These are phyloP conservation scores for Takifugu flavidus DNA, from an alignment of 2,113 vertebrate genomes.

Conservation along the genomic window DNA sequence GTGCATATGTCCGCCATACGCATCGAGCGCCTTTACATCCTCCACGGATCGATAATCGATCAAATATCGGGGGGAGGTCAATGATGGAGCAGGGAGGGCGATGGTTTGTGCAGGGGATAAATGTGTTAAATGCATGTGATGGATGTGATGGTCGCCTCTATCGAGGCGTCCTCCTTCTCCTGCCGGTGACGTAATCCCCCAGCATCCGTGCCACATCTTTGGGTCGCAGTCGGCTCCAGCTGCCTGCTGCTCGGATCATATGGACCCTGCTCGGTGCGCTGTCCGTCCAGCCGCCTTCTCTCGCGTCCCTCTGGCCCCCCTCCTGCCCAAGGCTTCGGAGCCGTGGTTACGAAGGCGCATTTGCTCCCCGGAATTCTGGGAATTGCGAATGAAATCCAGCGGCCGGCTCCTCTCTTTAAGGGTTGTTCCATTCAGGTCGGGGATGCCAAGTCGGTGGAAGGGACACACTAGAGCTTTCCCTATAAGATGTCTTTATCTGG, in stretches of 20 bases:
- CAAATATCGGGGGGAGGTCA: background rate
- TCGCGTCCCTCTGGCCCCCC: background rate
- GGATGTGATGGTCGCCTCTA: constrained; percentile 36
- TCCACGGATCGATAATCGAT: background rate
- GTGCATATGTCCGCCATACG: constrained; percentile 13
- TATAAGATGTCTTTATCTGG: background rate
- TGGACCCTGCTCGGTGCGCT: constrained; percentile 37
- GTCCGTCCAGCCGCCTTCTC: constrained; percentile 13
- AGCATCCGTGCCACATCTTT: constrained; percentile 68
- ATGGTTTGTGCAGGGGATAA: background rate
- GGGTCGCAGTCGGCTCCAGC: constrained; percentile 59
- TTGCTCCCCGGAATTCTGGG: background rate
- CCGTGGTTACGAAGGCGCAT: too few species aligned
- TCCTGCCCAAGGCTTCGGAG: background rate
- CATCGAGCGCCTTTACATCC: background rate
- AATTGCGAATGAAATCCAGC: constrained; percentile 24
- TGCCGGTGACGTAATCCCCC: constrained; percentile 68
- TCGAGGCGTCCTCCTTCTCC: constrained; percentile 60
- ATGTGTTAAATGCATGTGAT: constrained; percentile 14
- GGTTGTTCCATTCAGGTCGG: background rate
- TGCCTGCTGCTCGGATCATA: constrained; percentile 47
- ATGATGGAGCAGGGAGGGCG: background rate
- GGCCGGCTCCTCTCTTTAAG: constrained; percentile 1
- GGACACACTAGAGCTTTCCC: background rate
- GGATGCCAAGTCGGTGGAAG: background rate